Base-by-base conservation (phyloP, 2,797 vertebrate species). In the Sebastes minor region DNA sequence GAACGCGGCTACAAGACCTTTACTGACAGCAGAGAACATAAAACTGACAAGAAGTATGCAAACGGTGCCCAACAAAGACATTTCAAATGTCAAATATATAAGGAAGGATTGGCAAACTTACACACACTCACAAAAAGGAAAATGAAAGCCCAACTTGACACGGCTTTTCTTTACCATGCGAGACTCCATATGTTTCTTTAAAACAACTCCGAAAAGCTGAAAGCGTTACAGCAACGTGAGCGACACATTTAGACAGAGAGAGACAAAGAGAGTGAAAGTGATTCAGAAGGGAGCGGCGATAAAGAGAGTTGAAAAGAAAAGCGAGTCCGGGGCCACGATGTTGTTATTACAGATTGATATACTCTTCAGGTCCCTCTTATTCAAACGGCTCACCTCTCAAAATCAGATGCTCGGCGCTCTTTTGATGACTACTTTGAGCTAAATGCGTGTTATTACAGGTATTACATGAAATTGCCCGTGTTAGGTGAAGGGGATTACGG, bases 391-490 rank as follows among this genome's bases (percentile, higher is more conserved):
- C 95, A 94, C 92, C 95, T 95, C 95, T 96, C 91, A 74, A 95
- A 96, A 96, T 97, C 96, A 97, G 96, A 96, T 95, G 95, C 96
- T 96, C 76, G 1, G 91, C 94, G 96, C 88, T 95, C 96, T 94
- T 97, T 96, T 90, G 96, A 97, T 94, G 95, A 96, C 96, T 96
- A 95, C 97, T 88, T 97, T 96, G 96, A 97, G 96, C 94, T 97
- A 95, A 98, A 97, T 96, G 97, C 89, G 94, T 94, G 95, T 97
- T 98, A 99, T 99, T 99, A 98, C 96, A 98, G 97, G 97, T 97
- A 99, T 99, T 99, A 98, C 96, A 96, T 96, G 96, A 98, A 98
- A 99, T 98, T 98, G 97, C 96, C 95, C 95, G 94, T 96, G 97
- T 98, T 98, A 96, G 97, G 90, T 94, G 94, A 92, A 97, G 96